These are phyloP conservation scores for Sycophila texana DNA, from an alignment of 2,888 invertebrate species.

Conservation along the genomic window DNA sequence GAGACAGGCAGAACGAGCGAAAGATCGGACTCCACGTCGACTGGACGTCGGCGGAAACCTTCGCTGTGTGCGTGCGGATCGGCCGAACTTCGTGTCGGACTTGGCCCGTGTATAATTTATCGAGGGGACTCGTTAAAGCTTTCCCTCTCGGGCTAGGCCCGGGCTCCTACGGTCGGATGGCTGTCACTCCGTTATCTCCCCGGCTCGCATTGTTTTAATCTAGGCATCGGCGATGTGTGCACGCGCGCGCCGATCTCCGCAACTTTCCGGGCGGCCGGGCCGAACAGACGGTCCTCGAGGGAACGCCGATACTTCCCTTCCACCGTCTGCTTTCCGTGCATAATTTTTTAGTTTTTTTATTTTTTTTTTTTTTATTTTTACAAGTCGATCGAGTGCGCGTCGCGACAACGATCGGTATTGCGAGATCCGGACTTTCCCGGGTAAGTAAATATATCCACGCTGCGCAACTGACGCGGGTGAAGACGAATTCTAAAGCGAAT, in stretches of 20 bases:
- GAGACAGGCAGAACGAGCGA: background rate
- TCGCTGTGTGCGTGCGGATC: constrained; percentile 2
- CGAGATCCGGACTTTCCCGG: background rate
- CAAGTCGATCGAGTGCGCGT: too few species aligned
- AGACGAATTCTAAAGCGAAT: too few species aligned
- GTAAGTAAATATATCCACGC: too few species aligned
- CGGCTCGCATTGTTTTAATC: constrained; percentile 69
- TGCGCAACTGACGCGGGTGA: too few species aligned
- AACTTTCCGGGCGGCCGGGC: background rate
- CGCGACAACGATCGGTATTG: constrained; percentile 1
- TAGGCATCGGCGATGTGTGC: constrained; percentile 35
- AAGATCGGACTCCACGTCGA: constrained; percentile 10
- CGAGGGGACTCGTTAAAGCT: constrained; percentile 71
- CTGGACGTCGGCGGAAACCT: background rate
- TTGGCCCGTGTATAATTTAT: constrained; percentile 67
- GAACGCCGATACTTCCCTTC: constrained; percentile 1
- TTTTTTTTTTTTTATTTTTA: background rate
- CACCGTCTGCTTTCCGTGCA: background rate
- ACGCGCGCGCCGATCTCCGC: background rate
- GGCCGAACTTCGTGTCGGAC: background rate
- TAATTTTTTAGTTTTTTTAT: background rate
- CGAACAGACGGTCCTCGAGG: constrained; percentile 22
- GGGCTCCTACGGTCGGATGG: constrained; percentile 57
- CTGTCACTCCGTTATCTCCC: constrained; percentile 70
- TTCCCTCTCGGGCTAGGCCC: constrained; percentile 46